Evolutionary conservation across 2,797 vertebrate species (phyloP), one percentile per base, ranked within the genome.

Genomic region (Myotis planiceps): DNA sequence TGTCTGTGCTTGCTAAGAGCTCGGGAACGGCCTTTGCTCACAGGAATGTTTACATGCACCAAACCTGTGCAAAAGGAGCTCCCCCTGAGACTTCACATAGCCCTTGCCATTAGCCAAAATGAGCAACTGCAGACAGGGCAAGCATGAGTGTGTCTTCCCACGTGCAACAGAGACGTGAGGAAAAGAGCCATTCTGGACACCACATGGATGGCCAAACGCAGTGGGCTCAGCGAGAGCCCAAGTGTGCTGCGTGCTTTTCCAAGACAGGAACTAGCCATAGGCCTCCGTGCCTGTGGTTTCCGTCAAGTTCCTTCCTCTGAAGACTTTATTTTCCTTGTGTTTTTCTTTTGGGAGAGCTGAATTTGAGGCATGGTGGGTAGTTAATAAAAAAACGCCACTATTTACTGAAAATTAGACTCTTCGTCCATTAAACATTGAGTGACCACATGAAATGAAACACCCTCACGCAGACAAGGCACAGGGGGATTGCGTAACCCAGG

Each of bases 371-470:
- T 32, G 3, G n/a, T 89, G 90, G 29, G 2, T 72, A 76, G 76
- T 78, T 97, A 72, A 75, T 90, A 85, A 95, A 66, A 68, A 63
- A 91, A 95, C 23, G 18, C 37, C 21, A 83, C 1, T 90, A 45
- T 82, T 97, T 97, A 80, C 74, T 96, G 95, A 86, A 93, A 87
- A 91, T 68, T 74, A 75, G 42, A 32, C 75, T 92, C 92, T 81
- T 81, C 37, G 63, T 97, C 66, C 47, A 16, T 34, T 83, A 75
- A 79, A 55, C 95, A 32, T 16, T 95, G 34, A 96, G 92, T 55
- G 53, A 42, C 25, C 79, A 80, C 55, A 47, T 96, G 87, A 94
- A 79, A 95, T 84, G 82, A 94, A 94, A 76, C 47, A 3, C 19
- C 9, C 49, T 63, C 51, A 9, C 39, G 29, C 0, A 82, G 69